Evolutionary conservation across 2,888 invertebrate species (phyloP), one percentile per base, ranked within the genome.

Genomic region (Mesorhabditis sp.): DNA sequence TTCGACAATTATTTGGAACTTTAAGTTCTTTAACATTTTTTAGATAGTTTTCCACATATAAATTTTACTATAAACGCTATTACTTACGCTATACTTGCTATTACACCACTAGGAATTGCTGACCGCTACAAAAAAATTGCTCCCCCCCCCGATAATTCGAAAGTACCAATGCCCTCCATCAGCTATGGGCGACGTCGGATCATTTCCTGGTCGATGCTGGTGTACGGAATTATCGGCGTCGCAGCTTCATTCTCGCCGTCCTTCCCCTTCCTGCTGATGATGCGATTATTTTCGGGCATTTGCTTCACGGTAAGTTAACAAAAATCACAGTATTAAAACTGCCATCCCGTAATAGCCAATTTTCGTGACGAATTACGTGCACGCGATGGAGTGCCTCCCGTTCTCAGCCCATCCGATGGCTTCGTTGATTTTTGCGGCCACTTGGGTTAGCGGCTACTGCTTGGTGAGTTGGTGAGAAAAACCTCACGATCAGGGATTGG

Each of bases 151-250:
- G 28, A 28, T 28, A 28, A 28, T 28, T 1, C 28, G 28, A 28
- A 28, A 28, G 28, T 28, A 28, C 28, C 28, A 28, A 28, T 28
- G 28, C 28, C 28, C 28, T 28, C 28, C 28, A 28, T 28, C n/a
- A 50, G 58, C 58, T 50, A 50, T 50, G 58, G 58, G 58, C 58
- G 58, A 50, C 58, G 58, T 50, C 58, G n/a, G 7, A n/a, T 50
- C 10, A n/a, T 50, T 50, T 10, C 58, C 7, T 13, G 7, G 7
- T 50, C 58, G n/a, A n/a, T n/a, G 7, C 58, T 50, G n/a, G 7
- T 50, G 10, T 50, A 10, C n/a, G 58, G 58, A 13, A 13, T 50
- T n/a, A 50, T n/a, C 58, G 58, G 58, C 10, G n/a, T 50, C 58
- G 58, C 58, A 10, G 7, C 58, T n/a, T 10, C 58, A 13, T n/a